A percentile compares a stretch with the other conserved stretches of the same genome.
Evolutionary conservation across 2,113 vertebrate genomes (phyloP).

Genomic region (Phoxinus phoxinus): DNA sequence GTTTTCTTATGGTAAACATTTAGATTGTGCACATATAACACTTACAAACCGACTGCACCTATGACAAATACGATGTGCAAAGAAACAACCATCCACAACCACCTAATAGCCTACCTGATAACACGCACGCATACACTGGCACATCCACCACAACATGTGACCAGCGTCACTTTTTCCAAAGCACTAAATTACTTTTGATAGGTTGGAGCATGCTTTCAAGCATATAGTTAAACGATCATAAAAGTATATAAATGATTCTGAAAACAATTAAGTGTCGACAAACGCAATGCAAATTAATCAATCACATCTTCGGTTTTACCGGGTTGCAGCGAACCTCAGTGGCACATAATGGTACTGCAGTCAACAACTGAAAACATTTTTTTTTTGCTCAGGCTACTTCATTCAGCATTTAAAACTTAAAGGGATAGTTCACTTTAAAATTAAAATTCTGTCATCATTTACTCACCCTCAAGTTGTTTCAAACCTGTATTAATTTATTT

Average conservation of each 20-base stretch:
- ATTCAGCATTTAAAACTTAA: not conserved
- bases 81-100: not conserved
- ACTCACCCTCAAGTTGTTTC: too few species aligned
- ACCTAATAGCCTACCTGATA: not conserved
- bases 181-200: not conserved
- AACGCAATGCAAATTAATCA: not conserved
- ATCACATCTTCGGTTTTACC: conserved; percentile 2
- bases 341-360: conserved; percentile 44
- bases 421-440: too few species aligned
- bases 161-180: not conserved
- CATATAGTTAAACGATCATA: not conserved
- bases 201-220: not conserved
- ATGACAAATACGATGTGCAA: conserved; percentile 9
- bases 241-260: not conserved
- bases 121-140: not conserved
- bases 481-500: too few species aligned
- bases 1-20: not conserved
- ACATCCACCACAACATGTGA: not conserved
- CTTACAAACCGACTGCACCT: not conserved
- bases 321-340: conserved; percentile 39
- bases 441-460: too few species aligned
- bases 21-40: not conserved
- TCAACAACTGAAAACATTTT: not conserved
- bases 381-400: too few species aligned
- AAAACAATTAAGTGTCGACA: not conserved